Percentiles rank a stretch among this genome's conserved stretches.
phyloP scores from a whole-genome alignment of 1,140 invertebrate genomes.

The Popillia japonica region DNA sequence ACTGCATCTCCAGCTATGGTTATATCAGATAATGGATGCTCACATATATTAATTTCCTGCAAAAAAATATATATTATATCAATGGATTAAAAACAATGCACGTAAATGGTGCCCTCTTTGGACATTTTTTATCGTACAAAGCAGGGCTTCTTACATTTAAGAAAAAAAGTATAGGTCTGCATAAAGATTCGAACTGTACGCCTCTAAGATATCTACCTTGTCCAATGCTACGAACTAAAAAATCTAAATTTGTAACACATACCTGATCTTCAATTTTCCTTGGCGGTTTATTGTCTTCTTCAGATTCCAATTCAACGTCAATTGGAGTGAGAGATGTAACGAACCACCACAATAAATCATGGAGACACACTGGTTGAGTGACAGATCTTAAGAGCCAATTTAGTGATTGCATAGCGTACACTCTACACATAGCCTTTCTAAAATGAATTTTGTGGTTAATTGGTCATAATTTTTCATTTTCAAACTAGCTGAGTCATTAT shows the following conservation, averaged over 20 bases:
- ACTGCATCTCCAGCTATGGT: conserved; percentile 82
- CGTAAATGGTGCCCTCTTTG: no score
- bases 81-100: no score
- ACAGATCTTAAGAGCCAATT: conserved; percentile 95
- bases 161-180: no score
- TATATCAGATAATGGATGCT: conserved; percentile 85
- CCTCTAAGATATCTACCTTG: no score
- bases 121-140: no score
- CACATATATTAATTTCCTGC: conserved; percentile 68
- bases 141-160: no score
- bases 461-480: no score
- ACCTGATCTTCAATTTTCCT: conserved; percentile 66
- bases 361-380: conserved; percentile 87
- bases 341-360: conserved; percentile 97
- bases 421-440: conserved; percentile 82
- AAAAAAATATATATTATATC: no score
- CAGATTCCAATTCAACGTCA: conserved; percentile 59
- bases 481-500: no score
- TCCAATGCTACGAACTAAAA: no score
- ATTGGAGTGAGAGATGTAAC: conserved; percentile 74
- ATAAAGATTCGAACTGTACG: no score
- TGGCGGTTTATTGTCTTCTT: conserved; percentile 64
- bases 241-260: conserved; percentile 41
- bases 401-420: conserved; percentile 89
- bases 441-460: background rate